Percentiles rank a stretch among this genome's conserved stretches.
These are phyloP conservation scores for Chamaea fasciata DNA, from an alignment of 2,113 vertebrate genomes.

Conservation along the genomic window DNA sequence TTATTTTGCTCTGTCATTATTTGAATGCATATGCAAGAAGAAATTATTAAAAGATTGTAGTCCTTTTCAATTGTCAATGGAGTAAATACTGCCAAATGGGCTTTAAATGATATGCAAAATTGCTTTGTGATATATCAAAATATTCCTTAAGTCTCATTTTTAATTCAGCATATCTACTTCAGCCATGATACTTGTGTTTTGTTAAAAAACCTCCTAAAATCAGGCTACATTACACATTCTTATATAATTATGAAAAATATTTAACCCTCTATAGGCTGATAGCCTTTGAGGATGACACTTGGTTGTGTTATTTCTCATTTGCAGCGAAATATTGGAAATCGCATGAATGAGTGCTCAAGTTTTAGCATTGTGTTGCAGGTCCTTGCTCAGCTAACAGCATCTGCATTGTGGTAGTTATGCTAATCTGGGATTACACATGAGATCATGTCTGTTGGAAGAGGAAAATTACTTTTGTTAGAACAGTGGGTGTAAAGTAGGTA, in stretches of 20 bases:
- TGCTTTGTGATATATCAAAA: neutral
- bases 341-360: neutral
- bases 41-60: neutral
- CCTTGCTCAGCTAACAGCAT: neutral
- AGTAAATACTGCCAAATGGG: neutral
- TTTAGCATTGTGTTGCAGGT: neutral
- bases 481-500: accelerated
- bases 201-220: neutral
- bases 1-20: neutral
- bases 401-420: neutral
- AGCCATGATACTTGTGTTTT: neutral
- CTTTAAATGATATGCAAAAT: neutral
- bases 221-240: neutral
- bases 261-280: neutral
- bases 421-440: neutral
- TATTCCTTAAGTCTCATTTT: neutral
- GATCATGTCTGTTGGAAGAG: neutral
- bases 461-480: neutral
- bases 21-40: neutral
- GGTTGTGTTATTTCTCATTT: neutral
- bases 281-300: neutral
- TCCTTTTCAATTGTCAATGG: neutral
- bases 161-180: neutral
- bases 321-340: neutral
- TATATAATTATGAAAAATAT: neutral